Evolutionary conservation across 2,797 vertebrate species (phyloP), one percentile per base, ranked within the genome.

Genomic region (Smutsia gigantea): DNA sequence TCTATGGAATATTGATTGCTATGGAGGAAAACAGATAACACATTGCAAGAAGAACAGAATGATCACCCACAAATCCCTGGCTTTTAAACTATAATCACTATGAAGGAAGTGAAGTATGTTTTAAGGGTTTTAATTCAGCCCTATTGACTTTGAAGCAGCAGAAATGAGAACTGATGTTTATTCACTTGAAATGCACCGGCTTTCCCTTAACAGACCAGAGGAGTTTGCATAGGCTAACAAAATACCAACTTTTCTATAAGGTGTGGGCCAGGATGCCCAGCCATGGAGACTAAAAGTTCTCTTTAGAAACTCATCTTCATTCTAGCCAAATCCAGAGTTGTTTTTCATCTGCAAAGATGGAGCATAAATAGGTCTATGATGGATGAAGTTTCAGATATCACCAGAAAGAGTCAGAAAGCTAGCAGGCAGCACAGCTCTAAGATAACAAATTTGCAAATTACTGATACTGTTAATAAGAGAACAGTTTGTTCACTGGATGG

Each of bases 1-100:
- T 83, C 91, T 78, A 42, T 87, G 78, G 97, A 97, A 95, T 83
- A 97, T 2, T 39, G 96, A 98, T 94, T 95, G 90, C 77, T 88
- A 71, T 13, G 75, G 72, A 42, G 66, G 92, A 25, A 51, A 1
- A 69, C 25, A 87, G 64, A 83, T 0, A 6, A 18, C 61, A 46
- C 14, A 29, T 27, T 31, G 2, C 49, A 82, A 94, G 42, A 64
- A 59, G 94, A 64, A 89, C 53, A 86, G 94, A 97, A 88, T 39
- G 57, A 37, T 93, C 64, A 63, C 87, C 94, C 95, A 77, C 37
- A 91, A 88, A 94, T 81, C 93, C 83, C 81, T 46, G 37, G 63
- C 93, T 97, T 97, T 97, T 96, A 97, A 94, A 77, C 59, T 39
- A 0, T 53, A 96, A 93, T 86, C 46, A 66, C 42, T 90, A 72